These are phyloP conservation scores for Schizotus pectinicornis DNA, from an alignment of 2,888 invertebrate genomes.

Conservation along the genomic window DNA sequence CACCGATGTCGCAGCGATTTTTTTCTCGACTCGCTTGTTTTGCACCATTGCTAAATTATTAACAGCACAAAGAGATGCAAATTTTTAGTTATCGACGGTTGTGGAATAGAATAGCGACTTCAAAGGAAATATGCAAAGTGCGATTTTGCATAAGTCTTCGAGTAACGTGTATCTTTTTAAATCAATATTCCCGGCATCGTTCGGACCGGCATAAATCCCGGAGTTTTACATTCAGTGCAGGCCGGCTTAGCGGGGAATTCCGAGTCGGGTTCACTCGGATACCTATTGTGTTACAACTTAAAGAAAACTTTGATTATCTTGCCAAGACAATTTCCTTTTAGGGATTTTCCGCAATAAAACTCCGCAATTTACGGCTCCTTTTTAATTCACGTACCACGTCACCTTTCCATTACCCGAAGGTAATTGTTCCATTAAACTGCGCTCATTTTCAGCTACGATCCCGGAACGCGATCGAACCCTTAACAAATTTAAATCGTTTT, in stretches of 20 bases:
- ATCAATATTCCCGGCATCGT: slow-evolving; percentile 43
- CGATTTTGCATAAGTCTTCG: slow-evolving; percentile 34
- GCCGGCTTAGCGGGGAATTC: slow-evolving; percentile 38
- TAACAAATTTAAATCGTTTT: too few species aligned
- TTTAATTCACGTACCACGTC: slow-evolving; percentile 1
- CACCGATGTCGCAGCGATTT: slow-evolving; percentile 2
- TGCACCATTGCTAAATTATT: slow-evolving; percentile 40
- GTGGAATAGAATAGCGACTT: slow-evolving; percentile 31
- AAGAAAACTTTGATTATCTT: slow-evolving; percentile 28
- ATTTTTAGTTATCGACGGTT: slow-evolving; percentile 40
- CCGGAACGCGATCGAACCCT: too few species aligned
- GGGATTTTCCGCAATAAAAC: slow-evolving; percentile 11
- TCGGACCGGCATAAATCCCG: slow-evolving; percentile 40
- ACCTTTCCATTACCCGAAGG: background rate
- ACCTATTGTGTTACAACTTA: slow-evolving; percentile 25
- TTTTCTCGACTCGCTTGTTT: slow-evolving; percentile 8
- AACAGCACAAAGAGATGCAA: slow-evolving; percentile 46
- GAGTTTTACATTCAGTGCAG: slow-evolving; percentile 43
- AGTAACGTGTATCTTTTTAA: slow-evolving; percentile 40
- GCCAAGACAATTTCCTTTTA: slow-evolving; percentile 16
- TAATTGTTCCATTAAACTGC: background rate
- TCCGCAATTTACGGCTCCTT: slow-evolving; percentile 3
- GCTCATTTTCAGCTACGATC: too few species aligned
- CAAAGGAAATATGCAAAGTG: slow-evolving; percentile 38
- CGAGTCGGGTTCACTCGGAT: slow-evolving; percentile 22